Conservation (phyloP, 2,113 vertebrate species). For the Euleptes europaea region DNA sequence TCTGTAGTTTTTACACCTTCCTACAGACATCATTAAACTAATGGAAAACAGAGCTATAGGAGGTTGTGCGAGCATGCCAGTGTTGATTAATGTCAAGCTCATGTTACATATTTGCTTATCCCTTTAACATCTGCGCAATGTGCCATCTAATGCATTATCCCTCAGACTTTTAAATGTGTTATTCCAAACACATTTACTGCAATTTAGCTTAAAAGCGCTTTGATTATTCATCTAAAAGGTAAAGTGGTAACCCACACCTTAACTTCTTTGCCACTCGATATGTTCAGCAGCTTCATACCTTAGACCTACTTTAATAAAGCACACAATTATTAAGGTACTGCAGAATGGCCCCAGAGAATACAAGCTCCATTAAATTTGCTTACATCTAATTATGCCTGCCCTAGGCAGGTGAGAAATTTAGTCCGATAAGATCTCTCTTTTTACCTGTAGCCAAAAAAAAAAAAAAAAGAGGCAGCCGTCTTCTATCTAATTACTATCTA, state of each 20-base stretch:
- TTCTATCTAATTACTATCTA: conserved; percentile 85
- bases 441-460: conserved; percentile 80
- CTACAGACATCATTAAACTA: conserved; percentile 42
- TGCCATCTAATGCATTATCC: conserved; percentile 32
- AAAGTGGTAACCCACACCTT: conserved; percentile 63
- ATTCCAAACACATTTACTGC: conserved; percentile 69
- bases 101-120: conserved; percentile 55
- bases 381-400: conserved; percentile 87
- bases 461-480: conserved; percentile 60
- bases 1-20: conserved; percentile 57
- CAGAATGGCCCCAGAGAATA: conserved; percentile 77
- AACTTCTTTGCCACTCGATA: conserved; percentile 80
- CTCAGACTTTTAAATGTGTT: conserved; percentile 58
- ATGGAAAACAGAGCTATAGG: conserved; percentile 43
- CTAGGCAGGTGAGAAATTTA: conserved; percentile 88
- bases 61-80: conserved; percentile 35
- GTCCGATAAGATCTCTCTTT: conserved; percentile 85
- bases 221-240: conserved; percentile 62
- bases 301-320: conserved; percentile 85
- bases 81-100: conserved; percentile 39
- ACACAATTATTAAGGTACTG: conserved; percentile 85
- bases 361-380: conserved; percentile 84
- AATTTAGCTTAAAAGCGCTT: conserved; percentile 51
- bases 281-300: conserved; percentile 80
- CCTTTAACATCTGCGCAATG: conserved; percentile 43